Evolutionary conservation across 1,140 invertebrate species (phyloP), one percentile per base, ranked within the genome.

Genomic region (Apis cerana): DNA sequence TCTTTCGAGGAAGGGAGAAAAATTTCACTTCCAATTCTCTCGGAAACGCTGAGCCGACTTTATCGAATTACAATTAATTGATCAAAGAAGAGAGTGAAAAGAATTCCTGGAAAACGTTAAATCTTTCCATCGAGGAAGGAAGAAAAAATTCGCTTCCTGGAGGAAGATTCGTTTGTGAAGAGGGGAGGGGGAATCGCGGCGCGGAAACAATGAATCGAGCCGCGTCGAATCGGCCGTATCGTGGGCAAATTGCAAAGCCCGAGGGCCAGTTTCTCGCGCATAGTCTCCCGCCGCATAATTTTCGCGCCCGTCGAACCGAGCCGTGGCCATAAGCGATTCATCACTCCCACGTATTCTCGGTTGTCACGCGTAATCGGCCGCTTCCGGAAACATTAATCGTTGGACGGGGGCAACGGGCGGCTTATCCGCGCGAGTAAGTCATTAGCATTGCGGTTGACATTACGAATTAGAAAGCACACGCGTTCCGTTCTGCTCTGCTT

Each of bases 381-480:
- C 83, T 88, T 88, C 87, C 87, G 87, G 80, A 83, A 75, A 64
- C 80, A 85, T 88, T 88, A 88, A 88, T 88, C 87, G 86, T 72
- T 58, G 74, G 75, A 68, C 75, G 62, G 76, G 68, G 68, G 72
- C 75, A 69, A 69, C 83, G 68, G 58, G 64, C 75, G 70, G 80
- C 68, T 80, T 77, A 58, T 70, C 58, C 80, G 80, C 80, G 78
- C 68, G 83, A 88, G 79, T 88, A 88, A 88, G 83, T 88, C 86
- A 88, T 88, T 88, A 88, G 86, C 86, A 88, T 88, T 68, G 85
- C 76, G 68, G 71, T 85, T 81, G 86, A 85, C 77, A 75, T 88
- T 88, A 86, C 86, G 87, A 88, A 88, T 88, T 88, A 88, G 87
- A 88, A 88, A 88, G 87, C 87, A 88, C 87, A 88, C 87, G 80